Base-by-base conservation (phyloP, 2,113 vertebrate genomes). In the Pangasianodon hypophthalmus region DNA sequence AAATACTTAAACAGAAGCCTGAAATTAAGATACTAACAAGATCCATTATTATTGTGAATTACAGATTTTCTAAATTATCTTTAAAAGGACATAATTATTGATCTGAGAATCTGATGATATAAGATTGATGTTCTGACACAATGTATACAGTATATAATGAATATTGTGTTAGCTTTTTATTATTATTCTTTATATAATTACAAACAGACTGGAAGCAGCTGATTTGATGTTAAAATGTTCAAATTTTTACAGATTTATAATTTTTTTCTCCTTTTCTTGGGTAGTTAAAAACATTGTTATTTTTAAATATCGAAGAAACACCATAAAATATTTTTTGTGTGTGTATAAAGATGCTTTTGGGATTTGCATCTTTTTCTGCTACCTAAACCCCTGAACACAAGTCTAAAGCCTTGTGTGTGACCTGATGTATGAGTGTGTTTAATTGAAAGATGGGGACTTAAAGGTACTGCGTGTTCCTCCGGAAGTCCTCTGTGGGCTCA, bases 391-490 rank as follows among this genome's bases (percentile, higher is more conserved):
- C 21, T 29, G 6, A n/a, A n/a, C n/a, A n/a, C 19, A 16, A 56
- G 29, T 56, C 79, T 54, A 29, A 83, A 67, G 10, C 18, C 44
- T 4, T 41, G 13, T 88, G 14, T 54, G 46, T 83, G 87, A 54
- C 46, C 48, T 88, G 62, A 48, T 37, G 46, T 29, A 67, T 9
- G 77, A 67, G 46, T 54, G 48, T 83, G 50, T 26, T 84, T 7
- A 58, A 32, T 71, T 71, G 24, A 84, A 84, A n/a, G 50, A 58
- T 37, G 24, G 21, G 64, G 52, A 62, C 41, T 60, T 85, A 71
- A 37, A 85, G 37, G 90, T 48, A 90, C 91, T 83, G 11, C 69
- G 46, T 91, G 86, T 91, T 88, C 86, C 54, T 26, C 2, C 21
- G 75, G 52, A 85, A 89, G 88, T 89, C 60, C 87, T 88, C 62